phyloP scores from a whole-genome alignment of 2,113 vertebrate species.

The Lepidothrix coronata region DNA sequence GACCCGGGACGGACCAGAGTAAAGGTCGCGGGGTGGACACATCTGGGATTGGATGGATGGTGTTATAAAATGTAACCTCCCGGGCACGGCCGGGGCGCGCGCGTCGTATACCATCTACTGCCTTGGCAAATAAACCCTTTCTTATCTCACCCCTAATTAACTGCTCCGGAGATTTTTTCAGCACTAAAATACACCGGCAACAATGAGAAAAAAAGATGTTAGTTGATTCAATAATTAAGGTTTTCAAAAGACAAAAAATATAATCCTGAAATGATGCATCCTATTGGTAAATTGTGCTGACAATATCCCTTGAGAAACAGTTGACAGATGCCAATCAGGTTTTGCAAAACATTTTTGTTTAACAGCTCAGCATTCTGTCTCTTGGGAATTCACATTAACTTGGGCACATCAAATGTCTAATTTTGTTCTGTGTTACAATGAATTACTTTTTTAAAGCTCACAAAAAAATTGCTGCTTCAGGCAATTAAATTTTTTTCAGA shows the following conservation, averaged over 20 bases:
- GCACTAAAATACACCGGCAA: no score
- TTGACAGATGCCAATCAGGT: slow-evolving; percentile 46
- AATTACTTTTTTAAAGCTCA: not conserved
- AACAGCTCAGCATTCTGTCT: not conserved
- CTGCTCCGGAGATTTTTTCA: no score
- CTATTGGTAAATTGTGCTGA: slow-evolving; percentile 8
- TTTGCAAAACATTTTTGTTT: slow-evolving; percentile 36
- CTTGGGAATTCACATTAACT: not conserved
- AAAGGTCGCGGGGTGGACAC: no score
- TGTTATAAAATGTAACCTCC: no score
- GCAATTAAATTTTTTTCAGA: not conserved
- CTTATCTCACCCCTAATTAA: no score
- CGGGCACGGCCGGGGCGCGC: no score
- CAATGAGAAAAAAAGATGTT: not conserved
- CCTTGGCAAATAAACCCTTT: no score
- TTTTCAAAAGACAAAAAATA: slow-evolving; percentile 38
- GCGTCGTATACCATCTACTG: no score
- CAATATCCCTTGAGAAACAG: not conserved
- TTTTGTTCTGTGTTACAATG: not conserved
- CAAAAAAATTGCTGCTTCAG: not conserved
- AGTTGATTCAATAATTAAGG: slow-evolving; percentile 27
- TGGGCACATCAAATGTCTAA: not conserved
- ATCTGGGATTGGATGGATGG: no score
- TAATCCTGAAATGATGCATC: not conserved
- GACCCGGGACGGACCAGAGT: no score